These are phyloP conservation scores for Noctua janthina DNA, from an alignment of 2,888 invertebrate genomes.

Conservation along the genomic window DNA sequence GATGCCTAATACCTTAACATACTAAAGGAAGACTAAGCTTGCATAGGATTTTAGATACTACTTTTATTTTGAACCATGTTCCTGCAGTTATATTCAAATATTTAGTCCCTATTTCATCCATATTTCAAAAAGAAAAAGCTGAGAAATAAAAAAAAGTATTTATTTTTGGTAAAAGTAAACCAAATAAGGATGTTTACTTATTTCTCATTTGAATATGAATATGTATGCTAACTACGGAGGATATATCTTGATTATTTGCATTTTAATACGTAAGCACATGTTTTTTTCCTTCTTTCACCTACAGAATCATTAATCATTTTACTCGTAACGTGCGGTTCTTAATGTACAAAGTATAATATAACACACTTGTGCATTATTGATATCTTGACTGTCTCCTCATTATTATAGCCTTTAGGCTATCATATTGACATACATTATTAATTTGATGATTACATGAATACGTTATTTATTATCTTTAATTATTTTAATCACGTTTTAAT, in stretches of 20 bases:
- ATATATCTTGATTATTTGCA: not conserved
- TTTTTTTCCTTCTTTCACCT: slow-evolving; percentile 37
- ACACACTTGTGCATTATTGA: slow-evolving; percentile 25
- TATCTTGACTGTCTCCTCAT: not conserved
- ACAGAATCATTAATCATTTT: slow-evolving; percentile 14
- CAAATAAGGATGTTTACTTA: not conserved
- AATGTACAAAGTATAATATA: not conserved
- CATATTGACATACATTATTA: slow-evolving; percentile 24
- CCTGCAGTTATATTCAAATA: too few species aligned
- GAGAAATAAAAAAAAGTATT: not conserved
- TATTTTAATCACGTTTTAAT: slow-evolving; percentile 13
- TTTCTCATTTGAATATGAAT: not conserved
- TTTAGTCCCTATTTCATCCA: too few species aligned
- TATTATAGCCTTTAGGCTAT: not conserved
- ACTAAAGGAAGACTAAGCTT: too few species aligned
- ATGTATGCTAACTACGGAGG: not conserved
- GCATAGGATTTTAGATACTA: too few species aligned
- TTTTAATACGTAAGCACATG: slow-evolving; percentile 8
- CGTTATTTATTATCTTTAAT: slow-evolving; percentile 1
- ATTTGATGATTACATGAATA: slow-evolving; percentile 33
- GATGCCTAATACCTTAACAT: too few species aligned
- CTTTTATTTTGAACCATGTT: too few species aligned
- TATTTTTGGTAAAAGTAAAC: not conserved
- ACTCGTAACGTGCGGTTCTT: not conserved
- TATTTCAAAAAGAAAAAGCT: too few species aligned